These are phyloP conservation scores for Genyomyrus donnyi DNA, from an alignment of 2,113 vertebrate genomes.

Conservation along the genomic window DNA sequence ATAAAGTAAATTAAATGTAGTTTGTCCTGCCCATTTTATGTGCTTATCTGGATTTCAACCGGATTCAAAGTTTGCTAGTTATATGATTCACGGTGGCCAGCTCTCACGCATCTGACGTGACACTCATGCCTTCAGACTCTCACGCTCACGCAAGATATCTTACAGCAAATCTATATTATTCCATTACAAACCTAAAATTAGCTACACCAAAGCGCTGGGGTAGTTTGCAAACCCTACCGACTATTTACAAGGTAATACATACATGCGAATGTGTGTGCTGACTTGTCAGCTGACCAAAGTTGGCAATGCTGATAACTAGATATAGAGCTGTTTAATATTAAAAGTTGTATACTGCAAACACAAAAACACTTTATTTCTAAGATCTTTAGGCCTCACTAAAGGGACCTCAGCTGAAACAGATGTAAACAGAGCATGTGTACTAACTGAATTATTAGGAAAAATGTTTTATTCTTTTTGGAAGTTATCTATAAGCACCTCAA, in stretches of 20 bases:
- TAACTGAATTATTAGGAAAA: neutral
- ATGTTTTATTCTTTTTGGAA: neutral
- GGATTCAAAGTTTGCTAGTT: neutral
- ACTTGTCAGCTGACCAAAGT: too few species aligned
- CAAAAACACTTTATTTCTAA: neutral
- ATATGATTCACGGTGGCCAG: neutral
- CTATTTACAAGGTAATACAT: too few species aligned
- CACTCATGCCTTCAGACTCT: too few species aligned
- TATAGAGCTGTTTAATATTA: neutral
- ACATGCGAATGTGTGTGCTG: too few species aligned
- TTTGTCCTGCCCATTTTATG: neutral
- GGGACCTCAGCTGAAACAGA: neutral
- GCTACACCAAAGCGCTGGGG: too few species aligned
- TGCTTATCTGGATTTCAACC: neutral
- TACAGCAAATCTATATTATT: too few species aligned
- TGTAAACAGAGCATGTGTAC: neutral
- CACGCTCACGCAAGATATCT: too few species aligned
- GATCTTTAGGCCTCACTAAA: neutral
- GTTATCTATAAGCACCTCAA: neutral
- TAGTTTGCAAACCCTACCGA: too few species aligned
- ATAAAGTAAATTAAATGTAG: neutral
- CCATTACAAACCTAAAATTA: too few species aligned
- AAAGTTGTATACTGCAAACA: neutral
- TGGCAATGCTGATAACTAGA: neutral
- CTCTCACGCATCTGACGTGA: too few species aligned